Percentiles rank a stretch among this genome's conserved stretches.
Evolutionary conservation across 2,888 invertebrate genomes (phyloP).

Genomic region (Tortricodes alternella): DNA sequence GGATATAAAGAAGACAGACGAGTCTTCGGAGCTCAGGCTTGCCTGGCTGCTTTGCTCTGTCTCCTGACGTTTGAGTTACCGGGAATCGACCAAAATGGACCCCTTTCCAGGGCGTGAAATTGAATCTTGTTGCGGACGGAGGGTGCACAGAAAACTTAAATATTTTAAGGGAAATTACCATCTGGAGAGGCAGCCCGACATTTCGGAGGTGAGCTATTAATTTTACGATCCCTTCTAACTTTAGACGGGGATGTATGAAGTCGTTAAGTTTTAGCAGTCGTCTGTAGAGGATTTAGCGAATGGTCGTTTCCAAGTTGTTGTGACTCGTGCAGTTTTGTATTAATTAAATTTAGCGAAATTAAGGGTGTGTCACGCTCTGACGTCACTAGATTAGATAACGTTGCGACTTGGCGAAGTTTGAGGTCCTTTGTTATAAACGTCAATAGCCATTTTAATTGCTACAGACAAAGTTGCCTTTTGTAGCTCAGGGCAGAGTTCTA

Average conservation of each 20-base stretch:
- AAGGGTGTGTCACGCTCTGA: slow-evolving; percentile 50
- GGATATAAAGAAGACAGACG: slow-evolving; percentile 43
- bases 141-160: slow-evolving; percentile 78
- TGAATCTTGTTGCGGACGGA: slow-evolving; percentile 80
- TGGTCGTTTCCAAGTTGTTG: slow-evolving; percentile 44
- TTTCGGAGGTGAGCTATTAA: slow-evolving; percentile 77
- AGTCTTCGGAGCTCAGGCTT: slow-evolving; percentile 54
- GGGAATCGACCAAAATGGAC: slow-evolving; percentile 67
- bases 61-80: slow-evolving; percentile 75
- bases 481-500: slow-evolving; percentile 25
- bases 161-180: slow-evolving; percentile 78
- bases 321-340: slow-evolving; percentile 56
- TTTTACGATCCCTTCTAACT: slow-evolving; percentile 74
- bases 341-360: slow-evolving; percentile 71
- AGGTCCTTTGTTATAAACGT: slow-evolving; percentile 41
- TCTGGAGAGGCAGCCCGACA: slow-evolving; percentile 63
- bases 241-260: slow-evolving; percentile 69
- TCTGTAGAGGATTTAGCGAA: slow-evolving; percentile 60
- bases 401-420: slow-evolving; percentile 58
- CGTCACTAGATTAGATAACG: slow-evolving; percentile 52
- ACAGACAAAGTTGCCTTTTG: slow-evolving; percentile 31
- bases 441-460: slow-evolving; percentile 31
- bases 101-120: slow-evolving; percentile 80
- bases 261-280: slow-evolving; percentile 75
- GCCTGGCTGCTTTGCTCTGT: slow-evolving; percentile 62